Base-by-base conservation (phyloP, 2,797 vertebrate species). In the Myotis planiceps region DNA sequence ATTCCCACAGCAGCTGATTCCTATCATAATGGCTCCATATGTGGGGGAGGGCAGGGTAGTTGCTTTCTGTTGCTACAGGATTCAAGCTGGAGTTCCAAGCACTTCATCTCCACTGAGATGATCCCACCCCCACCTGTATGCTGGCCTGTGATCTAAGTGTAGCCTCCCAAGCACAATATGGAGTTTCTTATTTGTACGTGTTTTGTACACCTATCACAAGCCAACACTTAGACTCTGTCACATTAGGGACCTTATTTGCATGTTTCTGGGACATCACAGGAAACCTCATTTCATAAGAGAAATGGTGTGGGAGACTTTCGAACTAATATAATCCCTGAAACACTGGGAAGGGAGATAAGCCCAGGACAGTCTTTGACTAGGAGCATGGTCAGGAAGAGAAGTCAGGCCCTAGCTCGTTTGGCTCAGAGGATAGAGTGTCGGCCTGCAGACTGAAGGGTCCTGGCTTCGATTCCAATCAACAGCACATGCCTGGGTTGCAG, bases 1-100 rank as follows among this genome's bases (percentile, higher is more conserved):
- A 82, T 90, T 97, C 78, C 90, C 87, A 88, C n/a, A 96, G 69
- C 47, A 25, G 63, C 76, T 90, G 84, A 93, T 94, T 92, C 93
- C 97, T 97, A 97, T 96, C 95, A 92, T 72, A 96, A 80, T 39
- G 68, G n/a, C 74, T 94, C 80, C 76, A 29, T 58, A 29, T 8
- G 60, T 9, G 37, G 82, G 4, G 8, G 89, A 93, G 60, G 45
- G 45, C 75, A 93, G 89, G 68, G 68, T 6, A 25, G 81, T 34
- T 81, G 49, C 83, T 81, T 94, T 94, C 87, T 85, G 27, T 90
- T 75, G 87, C 66, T 90, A 39, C 34, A 85, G 55, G 63, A 94
- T 74, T 84, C 89, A 92, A 87, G 66, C 32, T 93, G 63, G 60
- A 91, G 80, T 91, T 97, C 81, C 37, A 90, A 72, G 81, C 58